A percentile compares a stretch with the other conserved stretches of the same genome.
Conservation (phyloP, 2,888 invertebrate genomes). For the Thymelicus acteon region DNA sequence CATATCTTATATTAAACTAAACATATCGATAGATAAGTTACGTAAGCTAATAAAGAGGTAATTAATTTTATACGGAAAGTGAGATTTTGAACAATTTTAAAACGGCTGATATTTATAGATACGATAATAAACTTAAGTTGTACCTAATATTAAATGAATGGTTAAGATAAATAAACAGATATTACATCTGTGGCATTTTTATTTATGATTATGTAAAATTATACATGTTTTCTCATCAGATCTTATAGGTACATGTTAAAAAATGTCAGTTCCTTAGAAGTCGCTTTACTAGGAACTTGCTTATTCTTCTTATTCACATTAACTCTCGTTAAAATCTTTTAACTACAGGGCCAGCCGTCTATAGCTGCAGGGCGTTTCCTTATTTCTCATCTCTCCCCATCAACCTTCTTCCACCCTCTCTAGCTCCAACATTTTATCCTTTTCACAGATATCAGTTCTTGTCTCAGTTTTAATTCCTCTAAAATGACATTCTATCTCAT, state of each 20-base stretch:
- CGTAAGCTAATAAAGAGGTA: too few relatives aligned
- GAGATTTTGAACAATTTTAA: neutral
- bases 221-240: too few relatives aligned
- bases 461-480: conserved; percentile 53
- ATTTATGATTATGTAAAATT: neutral
- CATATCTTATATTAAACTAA: conserved; percentile 65
- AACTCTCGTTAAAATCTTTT: conserved; percentile 40
- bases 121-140: neutral
- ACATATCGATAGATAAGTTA: neutral
- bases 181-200: neutral
- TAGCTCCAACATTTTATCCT: conserved; percentile 71
- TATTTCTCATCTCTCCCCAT: conserved; percentile 44
- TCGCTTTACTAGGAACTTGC: neutral
- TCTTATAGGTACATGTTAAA: too few relatives aligned
- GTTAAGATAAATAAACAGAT: neutral
- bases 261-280: neutral
- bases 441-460: conserved; percentile 50
- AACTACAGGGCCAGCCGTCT: conserved; percentile 55
- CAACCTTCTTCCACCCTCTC: conserved; percentile 72
- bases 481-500: conserved; percentile 87
- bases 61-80: too few relatives aligned
- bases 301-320: conserved; percentile 11
- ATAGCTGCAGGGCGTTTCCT: conserved; percentile 64
- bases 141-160: neutral
- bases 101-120: neutral